Evolutionary conservation across 2,888 invertebrate species (phyloP), one percentile per base, ranked within the genome.

Genomic region (Magallana nippona): DNA sequence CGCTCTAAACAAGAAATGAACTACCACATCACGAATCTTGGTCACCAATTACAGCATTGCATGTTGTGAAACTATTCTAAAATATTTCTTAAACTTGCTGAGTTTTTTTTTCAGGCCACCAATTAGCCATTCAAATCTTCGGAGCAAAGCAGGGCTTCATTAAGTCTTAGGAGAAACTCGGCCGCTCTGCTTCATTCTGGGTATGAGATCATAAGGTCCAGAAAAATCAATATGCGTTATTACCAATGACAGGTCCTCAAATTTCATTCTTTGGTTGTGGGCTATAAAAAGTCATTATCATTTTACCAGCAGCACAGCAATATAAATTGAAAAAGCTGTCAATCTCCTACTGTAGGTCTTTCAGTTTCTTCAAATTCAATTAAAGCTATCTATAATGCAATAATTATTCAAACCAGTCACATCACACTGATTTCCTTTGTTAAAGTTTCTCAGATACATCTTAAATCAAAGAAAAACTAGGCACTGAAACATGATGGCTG

Each of bases 181-280:
- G 22, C 62, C 22, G 71, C 32, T 32, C 22, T 71, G 71, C 71
- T 71, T 71, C 71, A 44, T 44, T 71, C 71, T 71, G 71, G 71
- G 71, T 71, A 71, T 11, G 27, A 71, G 71, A 71, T 71, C 71
- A 19, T 8, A 71, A 71, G 22, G 71, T 71, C 56, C 83, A 77
- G 78, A 79, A 78, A 82, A 84, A 84, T 84, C 84, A 84, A 84
- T 84, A 84, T 15, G 10, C 58, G 82, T 78, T 81, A 85, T 81
- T 83, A 81, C 57, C 22, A 85, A 81, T 62, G 78, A 83, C 85
- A 83, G 82, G 79, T 83, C 83, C 27, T 85, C 85, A 85, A 85
- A 85, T 83, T 81, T 83, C 85, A 83, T 81, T 83, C 83, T 79
- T 78, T 71, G 27, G 71, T 71, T 71, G 71, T 71, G 19, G 71